A percentile compares a stretch with the other conserved stretches of the same genome.
Evolutionary conservation across 2,888 invertebrate genomes (phyloP).

Genomic region (Tupiocoris notatus): DNA sequence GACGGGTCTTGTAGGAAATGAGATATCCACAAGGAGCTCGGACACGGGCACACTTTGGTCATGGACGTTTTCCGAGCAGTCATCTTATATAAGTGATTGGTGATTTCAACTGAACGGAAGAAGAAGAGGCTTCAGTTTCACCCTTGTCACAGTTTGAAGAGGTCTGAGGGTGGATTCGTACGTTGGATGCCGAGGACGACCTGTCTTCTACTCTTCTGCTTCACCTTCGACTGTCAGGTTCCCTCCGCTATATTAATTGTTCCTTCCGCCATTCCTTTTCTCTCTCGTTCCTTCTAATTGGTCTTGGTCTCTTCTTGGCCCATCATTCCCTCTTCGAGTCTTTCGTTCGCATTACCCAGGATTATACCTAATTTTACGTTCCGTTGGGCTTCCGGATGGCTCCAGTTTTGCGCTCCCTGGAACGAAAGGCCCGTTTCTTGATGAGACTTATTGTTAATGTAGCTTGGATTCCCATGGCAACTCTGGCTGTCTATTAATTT

Average conservation of each 20-base stretch:
- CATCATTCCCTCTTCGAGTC: constrained; percentile 29
- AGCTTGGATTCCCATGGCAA: constrained; percentile 4
- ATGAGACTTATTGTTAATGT: constrained; percentile 33
- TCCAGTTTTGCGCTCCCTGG: background rate
- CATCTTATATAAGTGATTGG: constrained; percentile 38
- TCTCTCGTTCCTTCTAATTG: constrained; percentile 25
- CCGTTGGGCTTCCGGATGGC: constrained; percentile 14
- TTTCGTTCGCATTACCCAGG: constrained; percentile 29
- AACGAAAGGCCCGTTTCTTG: background rate
- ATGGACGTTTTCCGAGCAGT: background rate
- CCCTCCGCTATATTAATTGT: constrained; percentile 38
- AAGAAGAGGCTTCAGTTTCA: background rate
- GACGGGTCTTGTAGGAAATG: background rate
- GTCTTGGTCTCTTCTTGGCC: constrained; percentile 1
- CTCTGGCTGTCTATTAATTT: constrained; percentile 29
- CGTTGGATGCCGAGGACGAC: background rate
- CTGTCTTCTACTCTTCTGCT: background rate
- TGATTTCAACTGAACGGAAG: constrained; percentile 19
- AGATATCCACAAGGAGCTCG: background rate
- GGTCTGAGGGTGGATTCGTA: background rate
- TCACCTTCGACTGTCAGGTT: constrained; percentile 24
- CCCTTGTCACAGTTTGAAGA: constrained; percentile 11
- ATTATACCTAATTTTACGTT: constrained; percentile 44
- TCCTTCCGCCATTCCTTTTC: constrained; percentile 17
- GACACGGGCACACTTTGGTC: background rate